phyloP scores from a whole-genome alignment of 2,888 invertebrate genomes.

The Leucozona laternaria region DNA sequence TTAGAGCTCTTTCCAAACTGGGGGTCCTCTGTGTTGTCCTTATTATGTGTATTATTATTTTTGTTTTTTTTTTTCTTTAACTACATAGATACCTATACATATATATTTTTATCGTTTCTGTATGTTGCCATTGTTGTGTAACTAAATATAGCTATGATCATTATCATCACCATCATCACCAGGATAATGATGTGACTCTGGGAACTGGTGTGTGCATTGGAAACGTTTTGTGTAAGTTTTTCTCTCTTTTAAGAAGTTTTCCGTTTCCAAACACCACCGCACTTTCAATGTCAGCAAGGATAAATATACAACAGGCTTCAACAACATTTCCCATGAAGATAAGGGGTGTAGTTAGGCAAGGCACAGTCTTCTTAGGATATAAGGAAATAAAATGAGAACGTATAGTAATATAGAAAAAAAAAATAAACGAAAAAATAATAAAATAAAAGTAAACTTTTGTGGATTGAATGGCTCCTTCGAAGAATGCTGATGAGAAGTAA shows the following conservation, averaged over 20 bases:
- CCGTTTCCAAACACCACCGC: slow-evolving; percentile 44
- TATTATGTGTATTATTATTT: slow-evolving; percentile 44
- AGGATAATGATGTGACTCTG: slow-evolving; percentile 61
- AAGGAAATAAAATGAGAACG: slow-evolving; percentile 61
- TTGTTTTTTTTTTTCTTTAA: slow-evolving; percentile 23
- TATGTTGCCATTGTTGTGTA: slow-evolving; percentile 62
- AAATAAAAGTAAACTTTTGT: slow-evolving; percentile 69
- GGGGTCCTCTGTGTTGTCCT: slow-evolving; percentile 34
- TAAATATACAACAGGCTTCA: not conserved
- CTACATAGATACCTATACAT: too few species aligned
- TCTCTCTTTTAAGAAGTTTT: slow-evolving; percentile 71
- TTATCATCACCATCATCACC: slow-evolving; percentile 56
- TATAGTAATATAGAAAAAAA: slow-evolving; percentile 46
- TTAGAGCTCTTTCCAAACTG: not conserved
- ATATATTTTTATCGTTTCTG: slow-evolving; percentile 59
- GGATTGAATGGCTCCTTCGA: slow-evolving; percentile 26
- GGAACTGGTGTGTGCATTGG: slow-evolving; percentile 62
- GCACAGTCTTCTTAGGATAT: slow-evolving; percentile 32
- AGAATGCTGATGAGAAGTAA: slow-evolving; percentile 12
- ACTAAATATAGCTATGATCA: slow-evolving; percentile 58
- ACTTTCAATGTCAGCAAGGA: slow-evolving; percentile 58
- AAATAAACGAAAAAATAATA: slow-evolving; percentile 40
- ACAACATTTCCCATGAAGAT: not conserved
- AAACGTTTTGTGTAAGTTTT: slow-evolving; percentile 68
- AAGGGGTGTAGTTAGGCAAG: slow-evolving; percentile 18